Base-by-base conservation (phyloP, 2,797 vertebrate genomes). In the Leucoraja ocellata region DNA sequence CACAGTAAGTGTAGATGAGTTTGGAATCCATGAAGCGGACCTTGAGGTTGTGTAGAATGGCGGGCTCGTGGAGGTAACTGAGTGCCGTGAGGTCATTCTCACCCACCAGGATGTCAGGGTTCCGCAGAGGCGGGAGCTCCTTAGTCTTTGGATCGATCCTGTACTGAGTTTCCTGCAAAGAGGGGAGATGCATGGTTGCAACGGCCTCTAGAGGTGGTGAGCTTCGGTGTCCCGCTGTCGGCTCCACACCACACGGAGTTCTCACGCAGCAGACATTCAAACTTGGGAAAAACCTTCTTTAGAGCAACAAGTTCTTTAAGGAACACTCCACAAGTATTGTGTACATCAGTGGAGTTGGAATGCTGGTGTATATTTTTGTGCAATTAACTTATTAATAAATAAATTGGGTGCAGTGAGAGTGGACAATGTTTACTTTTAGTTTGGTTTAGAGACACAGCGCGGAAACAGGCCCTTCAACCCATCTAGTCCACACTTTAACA, bases 51-150 rank as follows among this genome's bases (percentile, higher is more conserved):
- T 99, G 99, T 13, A 99, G 96, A 93, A 99, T 97, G 0, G 99
- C 99, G 0, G 99, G 99, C 95, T 99, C 99, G 0, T 99, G 99
- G 92, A 99, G 98, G 94, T 99, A 99, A 94, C 99, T 99, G 94
- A 99, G 98, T 0, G 99, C 98, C 0, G 99, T 99, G 94, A 99
- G 98, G 96, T 99, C 99, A 95, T 99, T 99, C 95, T 99, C 99
- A 6, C 99, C 99, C 63, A 99, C 99, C 93, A 99, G 97, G 94
- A 99, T 99, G 96, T 99, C 99, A 0, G 99, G 99, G 96, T 99
- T 99, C 93, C 99, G 96, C 94, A 99, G 94, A 93, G 98, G 98
- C 0, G 99, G 99, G 77, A 99, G 96, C 93, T 98, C 98, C 96
- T 98, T 98, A 0, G 97, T 98, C 95, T 98, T 98, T 0, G 97